Base-by-base conservation (phyloP, 2,797 vertebrate genomes). In the Crax fasciolata region DNA sequence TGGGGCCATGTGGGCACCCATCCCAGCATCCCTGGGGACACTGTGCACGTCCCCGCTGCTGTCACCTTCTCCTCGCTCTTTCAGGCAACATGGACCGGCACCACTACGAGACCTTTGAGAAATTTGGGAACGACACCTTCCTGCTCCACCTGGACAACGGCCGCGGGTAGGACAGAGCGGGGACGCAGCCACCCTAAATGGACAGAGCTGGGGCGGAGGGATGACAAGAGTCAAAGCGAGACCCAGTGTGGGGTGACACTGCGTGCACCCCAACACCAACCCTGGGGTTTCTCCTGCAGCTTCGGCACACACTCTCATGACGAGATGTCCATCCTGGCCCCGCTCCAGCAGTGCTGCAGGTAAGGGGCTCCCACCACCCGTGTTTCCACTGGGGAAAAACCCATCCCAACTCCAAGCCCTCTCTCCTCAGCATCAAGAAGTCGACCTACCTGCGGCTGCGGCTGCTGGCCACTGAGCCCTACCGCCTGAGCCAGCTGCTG, bases 81-180 rank as follows among this genome's bases (percentile, higher is more conserved):
- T 32, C 84, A 97, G 97, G 97, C 39, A 98, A 97, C 62, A 96
- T 97, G 97, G 97, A 97, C 91, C 97, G 97, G 43, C 97, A 97
- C 67, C 97, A 97, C 86, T 97, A 97, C 0, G 97, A 98, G 92
- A 98, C 97, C 48, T 98, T 97, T 2, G 96, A 98, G 87, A 98
- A 97, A 52, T 98, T 98, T 95, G 97, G 97, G 27, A 98, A 98
- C 1, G 46, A 97, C 59, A 98, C 96, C 25, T 98, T 98, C 70
- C 90, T 97, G 21, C 96, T 97, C 13, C 97, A 98, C 59, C 83
- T 97, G 94, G 98, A 98, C 95, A 98, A 97, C 0, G 97, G 97
- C 5, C 95, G 98, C 0, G 97, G 97, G 97, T 98, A 95, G 97
- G 51, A 0, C 1, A 10, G 51, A 25, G 6, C 8, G 13, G 10